Conservation (phyloP, 2,113 vertebrate species). For the Marcusenius ussheri region DNA sequence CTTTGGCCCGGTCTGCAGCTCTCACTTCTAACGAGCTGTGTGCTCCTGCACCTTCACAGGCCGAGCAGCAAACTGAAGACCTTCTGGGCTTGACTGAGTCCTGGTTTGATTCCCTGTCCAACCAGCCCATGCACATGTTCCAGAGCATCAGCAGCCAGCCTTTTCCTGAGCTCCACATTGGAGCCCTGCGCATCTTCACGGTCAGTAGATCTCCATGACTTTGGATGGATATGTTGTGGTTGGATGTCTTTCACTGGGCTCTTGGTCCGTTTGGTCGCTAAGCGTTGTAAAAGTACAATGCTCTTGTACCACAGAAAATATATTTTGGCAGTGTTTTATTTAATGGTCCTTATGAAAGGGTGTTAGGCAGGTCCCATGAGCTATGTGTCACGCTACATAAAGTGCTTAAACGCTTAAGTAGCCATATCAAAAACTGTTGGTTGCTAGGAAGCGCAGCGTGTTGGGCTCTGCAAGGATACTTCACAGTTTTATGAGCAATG, state of each 20-base stretch:
- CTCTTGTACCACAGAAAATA: not conserved
- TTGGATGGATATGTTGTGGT: not conserved
- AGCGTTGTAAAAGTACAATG: not conserved
- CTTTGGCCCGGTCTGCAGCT: not conserved
- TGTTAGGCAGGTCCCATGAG: not conserved
- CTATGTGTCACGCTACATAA: not conserved
- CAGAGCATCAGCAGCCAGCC: slow-evolving; percentile 82
- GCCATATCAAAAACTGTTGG: not conserved
- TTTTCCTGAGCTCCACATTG: slow-evolving; percentile 86
- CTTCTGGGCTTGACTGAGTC: slow-evolving; percentile 80
- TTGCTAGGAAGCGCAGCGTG: not conserved
- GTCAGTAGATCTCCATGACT: slow-evolving; percentile 53
- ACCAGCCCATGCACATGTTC: slow-evolving; percentile 77
- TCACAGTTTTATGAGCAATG: not conserved
- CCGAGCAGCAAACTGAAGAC: slow-evolving; percentile 89
- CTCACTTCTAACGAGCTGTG: no score
- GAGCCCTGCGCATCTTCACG: slow-evolving; percentile 75
- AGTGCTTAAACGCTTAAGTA: not conserved
- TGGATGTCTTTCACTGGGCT: not conserved
- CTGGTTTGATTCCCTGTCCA: slow-evolving; percentile 77
- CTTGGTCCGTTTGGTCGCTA: not conserved
- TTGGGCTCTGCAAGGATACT: not conserved
- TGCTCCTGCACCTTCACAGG: slow-evolving; percentile 45
- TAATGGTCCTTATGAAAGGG: not conserved
- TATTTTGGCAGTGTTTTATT: not conserved